These are phyloP conservation scores for Condylura cristata DNA, from an alignment of 2,113 vertebrate genomes.

Conservation along the genomic window DNA sequence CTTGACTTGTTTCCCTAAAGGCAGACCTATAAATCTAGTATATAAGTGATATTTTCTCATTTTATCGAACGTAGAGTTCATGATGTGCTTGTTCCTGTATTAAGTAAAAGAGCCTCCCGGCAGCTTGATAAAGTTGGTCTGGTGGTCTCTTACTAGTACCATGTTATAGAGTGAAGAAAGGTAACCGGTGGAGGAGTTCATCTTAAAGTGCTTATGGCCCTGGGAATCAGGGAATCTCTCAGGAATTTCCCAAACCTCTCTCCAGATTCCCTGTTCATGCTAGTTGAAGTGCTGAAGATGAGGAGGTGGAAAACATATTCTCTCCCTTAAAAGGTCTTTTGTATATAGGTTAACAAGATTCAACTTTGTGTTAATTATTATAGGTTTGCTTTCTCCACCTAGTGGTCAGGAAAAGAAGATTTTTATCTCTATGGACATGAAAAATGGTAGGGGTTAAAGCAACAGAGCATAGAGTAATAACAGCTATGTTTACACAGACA, in stretches of 20 bases:
- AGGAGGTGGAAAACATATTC: neutral
- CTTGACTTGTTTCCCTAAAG: neutral
- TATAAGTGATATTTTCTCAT: neutral
- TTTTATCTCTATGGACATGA: neutral
- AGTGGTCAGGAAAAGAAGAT: constrained; percentile 78
- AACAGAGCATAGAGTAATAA: neutral
- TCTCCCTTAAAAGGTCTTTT: neutral
- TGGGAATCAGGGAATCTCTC: neutral
- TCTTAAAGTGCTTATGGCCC: neutral
- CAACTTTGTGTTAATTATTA: constrained; percentile 50
- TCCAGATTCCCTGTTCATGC: neutral
- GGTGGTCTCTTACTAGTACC: neutral
- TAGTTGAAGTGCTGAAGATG: constrained; percentile 57
- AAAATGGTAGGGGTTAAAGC: neutral
- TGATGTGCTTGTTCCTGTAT: neutral
- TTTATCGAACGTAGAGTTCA: neutral
- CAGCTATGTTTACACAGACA: neutral
- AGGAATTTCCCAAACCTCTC: constrained; percentile 13
- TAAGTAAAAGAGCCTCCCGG: neutral
- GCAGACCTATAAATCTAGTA: neutral
- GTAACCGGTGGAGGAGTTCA: neutral
- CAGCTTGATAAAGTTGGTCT: neutral
- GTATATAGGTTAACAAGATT: constrained; percentile 76
- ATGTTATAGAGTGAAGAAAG: neutral
- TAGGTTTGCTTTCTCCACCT: constrained; percentile 86